Base-by-base conservation (phyloP, 2,113 vertebrate genomes). In the Nipponia nippon region DNA sequence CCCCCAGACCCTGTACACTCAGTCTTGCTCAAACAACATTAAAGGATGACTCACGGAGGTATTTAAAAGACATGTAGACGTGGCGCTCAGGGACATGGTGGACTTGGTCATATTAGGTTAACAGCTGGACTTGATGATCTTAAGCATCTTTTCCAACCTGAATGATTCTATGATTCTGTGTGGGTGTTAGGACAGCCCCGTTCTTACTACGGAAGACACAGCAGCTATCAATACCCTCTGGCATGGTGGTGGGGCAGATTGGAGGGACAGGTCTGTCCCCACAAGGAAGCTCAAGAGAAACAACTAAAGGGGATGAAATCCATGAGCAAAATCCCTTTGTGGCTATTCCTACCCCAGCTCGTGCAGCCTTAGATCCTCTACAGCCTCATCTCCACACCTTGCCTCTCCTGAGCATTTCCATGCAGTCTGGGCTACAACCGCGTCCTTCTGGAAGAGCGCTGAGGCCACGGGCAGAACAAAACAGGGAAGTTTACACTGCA, bases 401-500 rank as follows among this genome's bases (percentile, higher is more conserved):
- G 27, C 26, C 34, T 9, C 69, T 87, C 75, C 70, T 9, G 58
- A 72, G 30, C 21, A 6, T 65, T 79, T 71, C 70, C 61, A 65
- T 0, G 2, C 0, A 4, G 9, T 6, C 44, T 34, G 56, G 50
- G 26, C 63, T 59, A 17, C 52, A 49, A 7, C 22, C 7, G 0
- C 5, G 12, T 72, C 61, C 70, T 66, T 19, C 69, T 17, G 22
- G 46, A 14, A 30, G 16, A 53, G 34, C 3, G 3, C 32, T 2
- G n/a, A 87, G 89, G 73, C 65, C 58, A 25, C 2, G 0, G 52
- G 78, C 61, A 87, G 72, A 90, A 83, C 86, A 91, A 40, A 23
- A 4, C 2, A 0, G 81, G 87, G 89, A 97, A 93, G 89, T 95
- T 95, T 95, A 92, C 55, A 72, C 13, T 53, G 80, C 87, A 61